Conservation (phyloP, 2,113 vertebrate genomes). For the Astatoreochromis straeleni region DNA sequence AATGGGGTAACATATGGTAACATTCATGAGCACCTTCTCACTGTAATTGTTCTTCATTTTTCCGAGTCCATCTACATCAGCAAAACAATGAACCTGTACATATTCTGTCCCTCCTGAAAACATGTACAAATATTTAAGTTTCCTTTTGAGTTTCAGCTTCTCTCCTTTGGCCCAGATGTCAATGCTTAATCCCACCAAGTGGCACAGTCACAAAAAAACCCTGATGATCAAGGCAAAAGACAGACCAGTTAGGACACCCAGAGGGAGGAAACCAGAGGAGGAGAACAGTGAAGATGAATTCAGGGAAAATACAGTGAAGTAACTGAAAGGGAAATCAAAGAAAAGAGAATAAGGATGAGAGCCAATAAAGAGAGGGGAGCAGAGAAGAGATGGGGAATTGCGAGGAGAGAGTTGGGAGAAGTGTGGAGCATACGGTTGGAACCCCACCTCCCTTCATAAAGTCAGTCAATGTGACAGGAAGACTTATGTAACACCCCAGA, state of each 20-base stretch:
- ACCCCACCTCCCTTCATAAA: constrained; percentile 43
- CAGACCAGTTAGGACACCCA: background rate
- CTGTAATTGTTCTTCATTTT: background rate
- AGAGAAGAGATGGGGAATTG: background rate
- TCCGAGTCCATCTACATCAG: background rate
- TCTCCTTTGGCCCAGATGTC: constrained; percentile 17
- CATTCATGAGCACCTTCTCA: background rate
- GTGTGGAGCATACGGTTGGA: constrained; percentile 29
- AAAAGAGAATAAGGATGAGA: background rate
- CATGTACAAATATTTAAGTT: background rate
- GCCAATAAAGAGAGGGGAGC: constrained; percentile 7
- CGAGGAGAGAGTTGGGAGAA: constrained; percentile 1
- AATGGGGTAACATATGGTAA: background rate
- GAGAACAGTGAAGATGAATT: background rate
- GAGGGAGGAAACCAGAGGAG: background rate
- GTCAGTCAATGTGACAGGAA: constrained; percentile 67
- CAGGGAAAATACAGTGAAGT: background rate
- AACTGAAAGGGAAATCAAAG: background rate
- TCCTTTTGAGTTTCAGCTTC: background rate
- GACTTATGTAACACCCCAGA: constrained; percentile 68
- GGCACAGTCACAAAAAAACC: background rate
- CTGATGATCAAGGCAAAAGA: constrained; percentile 24
- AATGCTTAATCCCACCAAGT: constrained; percentile 16
- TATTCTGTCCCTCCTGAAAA: background rate
- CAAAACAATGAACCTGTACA: background rate